These are phyloP conservation scores for Ornithorhynchus anatinus DNA, from an alignment of 2,113 vertebrate genomes.

Conservation along the genomic window DNA sequence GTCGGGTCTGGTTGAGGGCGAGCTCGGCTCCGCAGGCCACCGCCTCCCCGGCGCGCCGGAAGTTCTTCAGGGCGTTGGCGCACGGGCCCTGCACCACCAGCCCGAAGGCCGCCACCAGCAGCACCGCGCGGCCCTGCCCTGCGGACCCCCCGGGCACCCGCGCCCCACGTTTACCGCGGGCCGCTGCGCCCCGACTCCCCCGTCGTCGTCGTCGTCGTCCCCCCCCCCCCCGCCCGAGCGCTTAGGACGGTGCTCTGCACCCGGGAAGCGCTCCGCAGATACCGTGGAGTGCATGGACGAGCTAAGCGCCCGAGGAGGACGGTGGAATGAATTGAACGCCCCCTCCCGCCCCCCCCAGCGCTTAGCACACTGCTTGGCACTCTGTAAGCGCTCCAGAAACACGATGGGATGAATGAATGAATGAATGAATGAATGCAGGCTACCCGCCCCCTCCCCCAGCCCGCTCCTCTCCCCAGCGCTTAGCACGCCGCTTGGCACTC, in stretches of 20 bases:
- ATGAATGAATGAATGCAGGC: not conserved
- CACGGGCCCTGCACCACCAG: constrained; percentile 81
- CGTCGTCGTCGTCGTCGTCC: not conserved
- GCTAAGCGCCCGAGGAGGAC: too few species aligned
- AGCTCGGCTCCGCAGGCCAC: constrained; percentile 85
- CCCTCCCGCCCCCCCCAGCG: too few species aligned
- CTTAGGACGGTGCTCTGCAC: too few species aligned
- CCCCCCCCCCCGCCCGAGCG: too few species aligned
- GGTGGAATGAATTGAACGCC: too few species aligned
- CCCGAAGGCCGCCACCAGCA: constrained; percentile 75
- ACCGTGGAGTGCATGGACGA: too few species aligned
- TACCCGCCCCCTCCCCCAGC: not conserved
- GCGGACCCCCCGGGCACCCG: not conserved
- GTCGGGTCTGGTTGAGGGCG: constrained; percentile 89
- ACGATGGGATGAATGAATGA: too few species aligned
- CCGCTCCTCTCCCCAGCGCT: not conserved
- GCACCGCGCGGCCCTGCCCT: constrained; percentile 76
- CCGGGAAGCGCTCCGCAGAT: too few species aligned
- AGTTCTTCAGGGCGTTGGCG: constrained; percentile 80
- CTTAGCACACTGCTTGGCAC: too few species aligned
- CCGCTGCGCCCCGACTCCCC: not conserved
- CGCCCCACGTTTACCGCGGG: not conserved
- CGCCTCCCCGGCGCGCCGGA: constrained; percentile 71
- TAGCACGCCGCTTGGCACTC: not conserved
- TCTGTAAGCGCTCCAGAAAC: too few species aligned